Evolutionary conservation across 2,888 invertebrate genomes (phyloP), one percentile per base, ranked within the genome.

Genomic region (Catocala nupta): DNA sequence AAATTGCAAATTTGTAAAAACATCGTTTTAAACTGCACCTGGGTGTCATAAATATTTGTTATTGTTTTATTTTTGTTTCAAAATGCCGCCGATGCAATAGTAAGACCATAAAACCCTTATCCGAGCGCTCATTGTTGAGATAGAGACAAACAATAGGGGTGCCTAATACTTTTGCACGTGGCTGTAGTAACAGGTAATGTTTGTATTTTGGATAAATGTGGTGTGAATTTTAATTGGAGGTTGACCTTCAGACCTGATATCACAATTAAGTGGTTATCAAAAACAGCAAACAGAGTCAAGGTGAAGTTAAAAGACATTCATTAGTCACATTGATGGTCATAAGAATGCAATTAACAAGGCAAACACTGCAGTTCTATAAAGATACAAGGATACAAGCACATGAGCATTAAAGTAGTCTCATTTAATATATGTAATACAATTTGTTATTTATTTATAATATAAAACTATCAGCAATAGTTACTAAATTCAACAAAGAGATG

Each of bases 211-310:
- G 11, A 11, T 7, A 34, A 49, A 33, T 34, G n/a, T 5, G 5
- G n/a, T 11, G n/a, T 25, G 25, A 16, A 45, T n/a, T 13, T 45
- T 63, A 64, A 47, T 57, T 58, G 25, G 45, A 53, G 9, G 65
- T 62, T 75, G 75, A 79, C 80, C 77, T 71, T 68, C 62, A 60
- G 45, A 69, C 56, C 73, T 67, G 67, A 71, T 74, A 75, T 70
- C 58, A 62, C 51, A 69, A 71, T 69, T 63, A 63, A 67, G 59
- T 68, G 55, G 67, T 66, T 70, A 75, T 76, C 74, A 51, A 82
- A 85, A 82, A 82, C 65, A 77, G 81, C 67, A 77, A 83, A 79
- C 71, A 82, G 69, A 71, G 78, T 74, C 85, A 85, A 87, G 87
- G 87, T 81, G 72, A 80, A 59, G 52, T 65, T 59, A 58, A 68